phyloP scores from a whole-genome alignment of 1,140 invertebrate genomes.

The Magallana ariakensis region DNA sequence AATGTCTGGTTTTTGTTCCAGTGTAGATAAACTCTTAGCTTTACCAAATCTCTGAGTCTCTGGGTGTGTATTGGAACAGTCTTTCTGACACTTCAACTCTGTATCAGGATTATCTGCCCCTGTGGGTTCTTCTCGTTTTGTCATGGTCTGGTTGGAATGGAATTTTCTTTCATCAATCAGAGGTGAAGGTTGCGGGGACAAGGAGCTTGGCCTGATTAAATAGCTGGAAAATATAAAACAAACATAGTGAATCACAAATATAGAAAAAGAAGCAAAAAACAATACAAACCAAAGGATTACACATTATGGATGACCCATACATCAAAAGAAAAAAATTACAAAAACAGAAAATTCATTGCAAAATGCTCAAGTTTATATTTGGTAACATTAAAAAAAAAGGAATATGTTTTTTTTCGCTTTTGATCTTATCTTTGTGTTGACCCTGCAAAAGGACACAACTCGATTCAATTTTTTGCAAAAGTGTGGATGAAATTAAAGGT shows the following conservation, averaged over 20 bases:
- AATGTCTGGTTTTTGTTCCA: background rate
- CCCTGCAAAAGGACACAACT: too few species aligned
- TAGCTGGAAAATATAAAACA: slow-evolving; percentile 65
- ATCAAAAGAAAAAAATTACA: too few species aligned
- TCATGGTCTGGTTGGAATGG: slow-evolving; percentile 27
- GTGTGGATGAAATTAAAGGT: too few species aligned
- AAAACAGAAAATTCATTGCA: background rate
- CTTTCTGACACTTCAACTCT: slow-evolving; percentile 14
- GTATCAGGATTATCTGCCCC: slow-evolving; percentile 69
- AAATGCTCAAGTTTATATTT: too few species aligned
- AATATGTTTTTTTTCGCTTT: too few species aligned
- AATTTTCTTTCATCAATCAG: slow-evolving; percentile 74
- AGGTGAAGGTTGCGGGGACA: slow-evolving; percentile 77
- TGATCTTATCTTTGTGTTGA: too few species aligned
- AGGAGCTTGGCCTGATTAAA: slow-evolving; percentile 76
- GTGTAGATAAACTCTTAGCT: slow-evolving; percentile 11
- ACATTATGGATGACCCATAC: too few species aligned
- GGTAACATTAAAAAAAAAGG: too few species aligned
- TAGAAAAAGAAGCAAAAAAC: background rate
- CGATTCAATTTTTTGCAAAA: too few species aligned
- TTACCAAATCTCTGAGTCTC: background rate
- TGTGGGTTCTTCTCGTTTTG: slow-evolving; percentile 68
- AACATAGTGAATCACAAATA: background rate
- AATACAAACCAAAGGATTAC: background rate
- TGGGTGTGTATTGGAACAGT: background rate